Evolutionary conservation across 2,888 invertebrate genomes (phyloP).

Genomic region (Hemithea aestivaria): DNA sequence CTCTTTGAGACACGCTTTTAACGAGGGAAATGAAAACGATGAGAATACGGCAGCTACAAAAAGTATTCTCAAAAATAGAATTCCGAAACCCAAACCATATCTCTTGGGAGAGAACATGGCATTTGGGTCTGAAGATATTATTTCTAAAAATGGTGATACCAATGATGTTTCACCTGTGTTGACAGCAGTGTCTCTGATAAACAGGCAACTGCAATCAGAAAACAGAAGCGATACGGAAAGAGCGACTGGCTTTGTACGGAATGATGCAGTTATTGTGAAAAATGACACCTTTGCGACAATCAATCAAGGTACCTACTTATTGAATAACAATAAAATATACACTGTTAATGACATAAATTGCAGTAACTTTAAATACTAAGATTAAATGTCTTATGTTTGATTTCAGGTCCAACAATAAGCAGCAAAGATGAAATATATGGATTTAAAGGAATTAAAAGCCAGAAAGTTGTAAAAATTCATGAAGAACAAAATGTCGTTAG

Average conservation of each 20-base stretch:
- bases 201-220: constrained; percentile 55
- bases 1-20: constrained; percentile 32
- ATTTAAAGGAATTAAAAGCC: constrained; percentile 18
- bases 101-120: constrained; percentile 84
- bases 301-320: constrained; percentile 46
- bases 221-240: constrained; percentile 41
- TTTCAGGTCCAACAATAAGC: constrained; percentile 30
- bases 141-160: constrained; percentile 32
- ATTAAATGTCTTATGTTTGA: constrained; percentile 2
- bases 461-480: constrained; percentile 23
- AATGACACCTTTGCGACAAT: constrained; percentile 44
- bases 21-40: constrained; percentile 61
- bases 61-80: constrained; percentile 87
- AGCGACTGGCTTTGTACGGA: constrained; percentile 34
- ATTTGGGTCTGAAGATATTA: constrained; percentile 50
- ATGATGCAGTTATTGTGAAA: constrained; percentile 35
- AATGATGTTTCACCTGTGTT: constrained; percentile 33
- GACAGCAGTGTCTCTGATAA: constrained; percentile 60
- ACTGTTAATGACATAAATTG: too few relatives aligned
- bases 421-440: constrained; percentile 17
- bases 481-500: constrained; percentile 20
- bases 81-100: constrained; percentile 86
- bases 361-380: too few relatives aligned
- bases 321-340: too few relatives aligned
- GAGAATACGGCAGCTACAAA: constrained; percentile 80